Evolutionary conservation across 2,888 invertebrate genomes (phyloP).

Genomic region (Cryptus viduatorius): DNA sequence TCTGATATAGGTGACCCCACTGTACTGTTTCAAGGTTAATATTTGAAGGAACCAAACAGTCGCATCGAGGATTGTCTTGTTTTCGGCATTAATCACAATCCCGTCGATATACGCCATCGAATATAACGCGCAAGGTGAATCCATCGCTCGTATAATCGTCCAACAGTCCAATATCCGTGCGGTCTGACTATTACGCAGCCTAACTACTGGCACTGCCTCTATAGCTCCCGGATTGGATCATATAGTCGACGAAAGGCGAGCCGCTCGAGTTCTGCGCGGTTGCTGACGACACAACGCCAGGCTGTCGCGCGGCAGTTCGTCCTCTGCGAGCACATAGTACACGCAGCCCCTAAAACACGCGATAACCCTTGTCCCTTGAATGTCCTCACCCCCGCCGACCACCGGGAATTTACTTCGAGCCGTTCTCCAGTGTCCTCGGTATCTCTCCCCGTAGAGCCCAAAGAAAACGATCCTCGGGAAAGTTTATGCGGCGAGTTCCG

Average conservation of each 20-base stretch:
- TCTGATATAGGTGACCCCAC: too few relatives aligned
- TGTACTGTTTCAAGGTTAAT: neutral
- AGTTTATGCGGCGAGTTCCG: constrained; percentile 2
- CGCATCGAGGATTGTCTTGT: neutral
- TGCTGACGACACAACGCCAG: constrained; percentile 19
- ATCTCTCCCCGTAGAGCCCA: neutral
- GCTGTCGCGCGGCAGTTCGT: neutral
- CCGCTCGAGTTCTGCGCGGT: neutral
- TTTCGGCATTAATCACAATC: neutral
- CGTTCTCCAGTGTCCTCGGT: neutral
- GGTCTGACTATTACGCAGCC: constrained; percentile 25
- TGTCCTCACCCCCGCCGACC: neutral
- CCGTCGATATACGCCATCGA: neutral
- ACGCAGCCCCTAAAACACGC: constrained; percentile 16
- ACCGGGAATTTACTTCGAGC: neutral
- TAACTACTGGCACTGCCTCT: constrained; percentile 33
- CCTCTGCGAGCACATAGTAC: neutral
- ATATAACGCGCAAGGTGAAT: neutral
- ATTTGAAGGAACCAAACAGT: neutral
- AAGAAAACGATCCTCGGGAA: constrained; percentile 19
- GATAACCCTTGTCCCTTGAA: constrained; percentile 4
- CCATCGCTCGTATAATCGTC: constrained; percentile 25
- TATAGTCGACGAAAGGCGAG: neutral
- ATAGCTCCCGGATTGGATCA: constrained; percentile 29
- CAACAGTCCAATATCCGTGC: constrained; percentile 17